Evolutionary conservation across 2,888 invertebrate species (phyloP), one percentile per base, ranked within the genome.

Genomic region (Halictus quadricinctus): DNA sequence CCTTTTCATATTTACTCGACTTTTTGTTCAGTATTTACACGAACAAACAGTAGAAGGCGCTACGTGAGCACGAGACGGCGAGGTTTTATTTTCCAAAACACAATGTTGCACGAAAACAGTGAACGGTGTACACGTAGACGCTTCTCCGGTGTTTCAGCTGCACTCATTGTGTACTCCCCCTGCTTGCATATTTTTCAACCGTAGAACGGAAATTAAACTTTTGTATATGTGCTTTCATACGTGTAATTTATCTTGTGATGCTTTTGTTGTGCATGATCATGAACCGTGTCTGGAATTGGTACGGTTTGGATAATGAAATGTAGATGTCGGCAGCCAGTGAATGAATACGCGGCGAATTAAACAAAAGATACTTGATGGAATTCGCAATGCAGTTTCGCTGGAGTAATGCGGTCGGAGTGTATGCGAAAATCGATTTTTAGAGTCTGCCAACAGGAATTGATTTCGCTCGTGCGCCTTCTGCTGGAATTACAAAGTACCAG

Each of bases 121-220:
- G 58, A 58, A 58, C 58, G 5, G 8, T 36, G 36, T 36, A 18
- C 29, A 41, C 36, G 64, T 36, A 66, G 66, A 66, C 66, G 36
- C 4, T 8, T 18, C 21, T 21, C 3, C 21, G 18, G 7, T 41
- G 36, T 66, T 66, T 21, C 66, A 66, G 36, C 66, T 5, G 4
- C 3, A 21, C 10, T 36, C 36, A 66, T 36, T 66, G 66, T 66
- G 36, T 10, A 36, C 36, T 18, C 7, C 36, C 18, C 1, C 1
- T 66, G 66, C 21, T 36, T 18, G 66, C 66, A 66, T 66, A 66
- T 66, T 66, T 66, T 66, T 36, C 66, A 58, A 21, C 29, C 15
- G 66, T 36, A 66, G 36, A 36, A 66, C 21, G 66, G 36, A 66
- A 66, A 66, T 36, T 36, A 36, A 36, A 66, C 36, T 66, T 66